Percentiles rank a stretch among this genome's conserved stretches.
Conservation (phyloP, 2,888 invertebrate species). For the Drosophila longiperda region DNA sequence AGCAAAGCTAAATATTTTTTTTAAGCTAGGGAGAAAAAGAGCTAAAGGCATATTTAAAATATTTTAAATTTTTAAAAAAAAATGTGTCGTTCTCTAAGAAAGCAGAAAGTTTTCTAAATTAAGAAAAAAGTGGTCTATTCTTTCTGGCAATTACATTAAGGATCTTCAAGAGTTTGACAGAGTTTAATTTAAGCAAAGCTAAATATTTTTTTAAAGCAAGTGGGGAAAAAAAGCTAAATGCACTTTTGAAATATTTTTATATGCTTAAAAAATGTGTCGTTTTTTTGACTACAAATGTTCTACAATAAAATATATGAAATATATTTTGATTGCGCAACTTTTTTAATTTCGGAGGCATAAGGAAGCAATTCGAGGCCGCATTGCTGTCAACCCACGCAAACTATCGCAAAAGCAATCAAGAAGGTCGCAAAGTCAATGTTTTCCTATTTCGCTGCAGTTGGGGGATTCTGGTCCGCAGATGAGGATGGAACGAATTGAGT, state of each 20-base stretch:
- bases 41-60: background rate
- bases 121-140: background rate
- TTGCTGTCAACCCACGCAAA: constrained; percentile 29
- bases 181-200: background rate
- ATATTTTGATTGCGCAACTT: constrained; percentile 6
- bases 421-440: constrained; percentile 37
- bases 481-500: constrained; percentile 45
- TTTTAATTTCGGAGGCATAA: constrained; percentile 31
- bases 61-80: no score
- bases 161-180: background rate
- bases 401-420: background rate
- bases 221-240: background rate
- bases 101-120: no score
- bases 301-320: constrained; percentile 7
- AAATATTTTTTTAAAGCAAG: background rate
- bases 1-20: background rate
- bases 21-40: background rate
- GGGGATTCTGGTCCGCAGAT: constrained; percentile 32
- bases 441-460: constrained; percentile 47
- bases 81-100: background rate
- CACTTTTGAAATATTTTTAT: background rate
- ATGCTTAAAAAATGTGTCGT: background rate
- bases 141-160: background rate
- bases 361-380: constrained; percentile 51
- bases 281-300: no score